Evolutionary conservation across 2,797 vertebrate species (phyloP).

Genomic region (Falco cherrug): DNA sequence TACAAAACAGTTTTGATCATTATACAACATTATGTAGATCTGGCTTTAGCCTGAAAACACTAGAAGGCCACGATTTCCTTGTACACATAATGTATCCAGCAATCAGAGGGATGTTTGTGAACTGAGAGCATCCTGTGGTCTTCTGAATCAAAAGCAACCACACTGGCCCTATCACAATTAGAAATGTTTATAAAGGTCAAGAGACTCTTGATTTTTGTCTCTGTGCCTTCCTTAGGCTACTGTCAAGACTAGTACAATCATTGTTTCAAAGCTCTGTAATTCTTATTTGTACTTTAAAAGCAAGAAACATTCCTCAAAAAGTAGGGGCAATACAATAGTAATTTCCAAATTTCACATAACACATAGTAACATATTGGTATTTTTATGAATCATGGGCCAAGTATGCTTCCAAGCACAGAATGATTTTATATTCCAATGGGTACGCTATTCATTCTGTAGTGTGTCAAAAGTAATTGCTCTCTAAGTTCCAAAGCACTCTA

Average conservation of each 20-base stretch:
- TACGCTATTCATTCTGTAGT: slow-evolving; percentile 54
- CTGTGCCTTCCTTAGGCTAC: neutral
- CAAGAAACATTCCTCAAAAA: neutral
- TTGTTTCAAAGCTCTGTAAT: neutral
- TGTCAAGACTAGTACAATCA: neutral
- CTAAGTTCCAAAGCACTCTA: slow-evolving; percentile 66
- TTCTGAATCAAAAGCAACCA: neutral
- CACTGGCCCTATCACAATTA: neutral
- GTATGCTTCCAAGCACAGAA: slow-evolving; percentile 34
- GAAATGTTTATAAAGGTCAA: slow-evolving; percentile 38
- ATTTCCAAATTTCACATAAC: neutral
- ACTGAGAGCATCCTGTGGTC: neutral
- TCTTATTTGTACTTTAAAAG: neutral
- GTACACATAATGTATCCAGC: neutral
- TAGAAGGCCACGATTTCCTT: neutral
- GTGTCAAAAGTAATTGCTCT: slow-evolving; percentile 69
- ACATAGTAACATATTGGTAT: neutral
- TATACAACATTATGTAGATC: neutral
- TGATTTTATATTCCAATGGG: slow-evolving; percentile 58
- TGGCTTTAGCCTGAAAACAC: neutral
- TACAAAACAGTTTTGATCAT: neutral
- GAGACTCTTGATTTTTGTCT: neutral
- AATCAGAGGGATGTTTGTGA: neutral
- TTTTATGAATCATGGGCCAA: slow-evolving; percentile 7
- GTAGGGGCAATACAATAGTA: neutral